phyloP scores from a whole-genome alignment of 2,113 vertebrate species.

The Corythornis vintsioides region DNA sequence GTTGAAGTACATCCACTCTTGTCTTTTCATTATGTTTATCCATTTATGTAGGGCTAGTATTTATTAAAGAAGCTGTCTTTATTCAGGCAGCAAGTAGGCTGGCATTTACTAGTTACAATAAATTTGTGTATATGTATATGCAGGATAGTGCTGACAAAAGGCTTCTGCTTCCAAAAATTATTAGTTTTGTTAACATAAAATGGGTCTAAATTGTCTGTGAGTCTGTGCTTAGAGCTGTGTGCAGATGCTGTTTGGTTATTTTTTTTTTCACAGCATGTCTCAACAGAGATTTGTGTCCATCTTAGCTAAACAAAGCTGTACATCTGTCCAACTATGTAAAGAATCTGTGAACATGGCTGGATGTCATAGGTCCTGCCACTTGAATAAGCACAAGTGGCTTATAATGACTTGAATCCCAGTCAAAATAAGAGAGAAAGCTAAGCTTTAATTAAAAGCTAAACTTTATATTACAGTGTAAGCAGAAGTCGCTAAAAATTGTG shows the following conservation, averaged over 20 bases:
- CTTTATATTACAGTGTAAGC: background rate
- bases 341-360: background rate
- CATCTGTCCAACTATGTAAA: background rate
- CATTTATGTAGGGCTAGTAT: background rate
- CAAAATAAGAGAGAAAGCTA: background rate
- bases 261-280: background rate
- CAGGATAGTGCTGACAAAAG: background rate
- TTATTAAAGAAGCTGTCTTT: background rate
- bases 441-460: background rate
- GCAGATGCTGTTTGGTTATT: background rate
- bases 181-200: background rate
- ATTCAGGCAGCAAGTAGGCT: background rate
- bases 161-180: background rate
- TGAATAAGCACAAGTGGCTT: rapidly evolving
- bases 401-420: background rate
- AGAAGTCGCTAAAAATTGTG: background rate
- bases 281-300: background rate
- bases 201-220: background rate
- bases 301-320: background rate
- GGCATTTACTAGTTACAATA: background rate
- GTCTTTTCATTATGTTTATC: background rate
- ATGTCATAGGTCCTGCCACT: background rate
- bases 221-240: background rate
- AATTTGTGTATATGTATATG: background rate
- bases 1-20: background rate